Base-by-base conservation (phyloP, 2,888 invertebrate species). In the Leucophenga montana region DNA sequence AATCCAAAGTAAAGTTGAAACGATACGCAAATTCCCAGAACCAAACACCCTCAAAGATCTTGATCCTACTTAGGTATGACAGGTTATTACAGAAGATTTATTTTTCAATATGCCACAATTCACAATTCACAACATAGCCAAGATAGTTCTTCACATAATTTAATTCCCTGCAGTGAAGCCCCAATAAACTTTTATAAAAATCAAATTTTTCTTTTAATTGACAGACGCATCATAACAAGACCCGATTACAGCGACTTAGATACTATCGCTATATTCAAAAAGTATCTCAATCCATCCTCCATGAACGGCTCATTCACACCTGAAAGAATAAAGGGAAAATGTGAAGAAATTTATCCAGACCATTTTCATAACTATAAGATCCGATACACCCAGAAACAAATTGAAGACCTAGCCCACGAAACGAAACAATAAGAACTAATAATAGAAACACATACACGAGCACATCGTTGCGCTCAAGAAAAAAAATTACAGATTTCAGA, bases 181-280 rank as follows among this genome's bases (percentile, higher is more conserved):
- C 73, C 71, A 9, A 77, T 75, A 20, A 77, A 74, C n/a, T 72
- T 71, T 18, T 76, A 72, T 27, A 75, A 62, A 70, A 77, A 75
- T 53, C 73, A 73, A 68, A 71, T 76, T 20, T 68, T 71, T 11
- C 16, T 70, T 62, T 13, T 64, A 77, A 27, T n/a, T 67, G 64
- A 57, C 6, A 48, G 67, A 54, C 61, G 64, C 2, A 57, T 16
- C 44, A 66, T 48, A 56, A 22, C n/a, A 3, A 8, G 39, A 59
- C 54, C 59, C 3, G n/a, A n/a, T n/a, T n/a, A n/a, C n/a, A n/a
- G n/a, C n/a, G 14, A 71, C 6, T 56, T 11, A n/a, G 27, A 14
- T 33, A n/a, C n/a, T n/a, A 33, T 66, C 11, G 1, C 8, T 20
- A 1, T n/a, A 11, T n/a, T 53, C 3, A 53, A 53, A 53, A 16